Base-by-base conservation (phyloP, 2,797 vertebrate species). In the Danio kyathit region DNA sequence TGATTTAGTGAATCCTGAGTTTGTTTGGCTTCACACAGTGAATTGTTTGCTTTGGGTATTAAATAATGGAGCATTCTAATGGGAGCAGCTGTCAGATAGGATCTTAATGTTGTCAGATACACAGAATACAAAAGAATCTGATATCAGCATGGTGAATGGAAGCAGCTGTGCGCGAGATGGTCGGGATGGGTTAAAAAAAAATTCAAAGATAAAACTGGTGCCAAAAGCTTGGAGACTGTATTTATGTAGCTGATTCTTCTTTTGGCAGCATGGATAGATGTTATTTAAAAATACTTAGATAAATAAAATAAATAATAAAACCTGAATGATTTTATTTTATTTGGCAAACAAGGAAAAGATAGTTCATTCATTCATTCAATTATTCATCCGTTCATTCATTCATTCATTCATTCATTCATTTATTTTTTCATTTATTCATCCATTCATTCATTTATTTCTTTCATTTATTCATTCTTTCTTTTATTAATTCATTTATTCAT, bases 91-190 rank as follows among this genome's bases (percentile, higher is more conserved):
- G 41, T 61, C 83, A 60, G 89, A 93, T 89, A 86, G 70, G 5
- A 89, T 92, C 89, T 86, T 87, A 90, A 89, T 87, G 81, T 88
- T 88, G 87, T 90, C 85, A 89, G 90, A 89, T 84, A 76, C 74
- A 12, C 81, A 80, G 83, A 88, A 90, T 85, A 51, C 17, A 73
- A 88, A 89, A 85, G 78, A 83, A 51, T 75, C 54, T 21, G 54
- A 73, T 87, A 87, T 88, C 88, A 83, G 81, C 3, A 5, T 80
- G 0, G 64, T 77, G 77, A 83, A 86, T 87, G 84, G 83, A 88
- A 38, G 82, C 60, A 64, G 75, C 74, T 78, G 8, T 44, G 82
- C 71, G 0, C 11, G 49, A 70, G 64, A 80, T 72, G 71, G 29
- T 41, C 51, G 6, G 54, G n/a, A 41, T 38, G 38, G 61, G 57